phyloP scores from a whole-genome alignment of 1,140 invertebrate genomes.

The Cherax quadricarinatus region DNA sequence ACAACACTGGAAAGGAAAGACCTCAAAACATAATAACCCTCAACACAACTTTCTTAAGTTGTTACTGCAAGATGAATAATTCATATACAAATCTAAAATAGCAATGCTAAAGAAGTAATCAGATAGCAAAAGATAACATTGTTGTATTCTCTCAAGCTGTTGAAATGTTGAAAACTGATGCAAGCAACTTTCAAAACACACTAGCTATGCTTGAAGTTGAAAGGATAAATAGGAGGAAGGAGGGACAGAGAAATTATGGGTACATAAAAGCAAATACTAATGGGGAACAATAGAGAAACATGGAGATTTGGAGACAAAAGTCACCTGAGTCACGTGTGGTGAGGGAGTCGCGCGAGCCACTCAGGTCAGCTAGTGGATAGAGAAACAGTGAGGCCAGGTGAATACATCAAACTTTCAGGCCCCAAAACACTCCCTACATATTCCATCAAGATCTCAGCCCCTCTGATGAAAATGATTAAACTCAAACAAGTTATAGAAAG shows the following conservation, averaged over 20 bases:
- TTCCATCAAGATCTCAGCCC: neutral
- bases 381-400: constrained; percentile 33
- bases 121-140: no score
- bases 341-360: constrained; percentile 86
- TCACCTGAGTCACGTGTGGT: constrained; percentile 87
- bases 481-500: no score
- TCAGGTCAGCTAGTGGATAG: constrained; percentile 82
- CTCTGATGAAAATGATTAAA: neutral
- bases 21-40: no score
- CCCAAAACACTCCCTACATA: neutral
- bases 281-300: constrained; percentile 58
- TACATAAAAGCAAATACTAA: constrained; percentile 64
- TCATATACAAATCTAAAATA: no score
- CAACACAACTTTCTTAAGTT: no score
- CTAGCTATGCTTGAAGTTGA: neutral
- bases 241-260: constrained; percentile 14
- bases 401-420: neutral
- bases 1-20: no score
- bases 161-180: no score
- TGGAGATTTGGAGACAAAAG: constrained; percentile 70
- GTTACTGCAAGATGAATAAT: no score
- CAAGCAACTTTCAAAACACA: no score
- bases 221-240: neutral
- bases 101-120: no score
- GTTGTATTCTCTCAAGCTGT: no score